These are phyloP conservation scores for Sterna hirundo DNA, from an alignment of 2,113 vertebrate species.

Conservation along the genomic window DNA sequence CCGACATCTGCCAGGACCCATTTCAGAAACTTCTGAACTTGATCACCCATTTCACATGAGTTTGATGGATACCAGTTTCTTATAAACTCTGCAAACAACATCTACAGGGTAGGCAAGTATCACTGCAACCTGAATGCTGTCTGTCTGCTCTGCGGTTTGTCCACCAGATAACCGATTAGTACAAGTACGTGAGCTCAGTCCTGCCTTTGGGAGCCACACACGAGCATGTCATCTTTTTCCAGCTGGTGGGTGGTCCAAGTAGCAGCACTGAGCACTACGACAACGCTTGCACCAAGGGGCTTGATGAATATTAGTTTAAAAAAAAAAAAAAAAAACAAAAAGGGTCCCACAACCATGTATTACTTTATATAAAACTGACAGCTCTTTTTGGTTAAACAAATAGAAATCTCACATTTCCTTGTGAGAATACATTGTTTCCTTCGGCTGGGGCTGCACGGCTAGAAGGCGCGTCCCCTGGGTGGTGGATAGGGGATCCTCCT, in stretches of 20 bases:
- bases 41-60: background rate
- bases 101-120: background rate
- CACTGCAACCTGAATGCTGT: background rate
- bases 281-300: background rate
- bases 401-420: background rate
- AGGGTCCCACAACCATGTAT: background rate
- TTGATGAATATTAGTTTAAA: background rate
- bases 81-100: background rate
- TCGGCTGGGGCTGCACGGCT: too few relatives aligned
- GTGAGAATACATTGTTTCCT: background rate
- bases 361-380: background rate
- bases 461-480: too few relatives aligned
- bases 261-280: background rate
- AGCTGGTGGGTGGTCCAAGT: background rate
- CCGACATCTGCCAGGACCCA: background rate
- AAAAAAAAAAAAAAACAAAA: background rate
- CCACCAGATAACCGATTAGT: rapidly evolving
- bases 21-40: background rate
- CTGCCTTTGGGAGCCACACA: background rate
- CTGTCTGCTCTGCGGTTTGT: background rate
- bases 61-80: background rate
- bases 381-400: conserved; percentile 6
- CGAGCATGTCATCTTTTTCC: rapidly evolving
- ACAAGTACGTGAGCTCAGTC: background rate
- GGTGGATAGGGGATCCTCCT: too few relatives aligned